These are phyloP conservation scores for Takifugu bimaculatus DNA, from an alignment of 2,113 vertebrate genomes.

Conservation along the genomic window DNA sequence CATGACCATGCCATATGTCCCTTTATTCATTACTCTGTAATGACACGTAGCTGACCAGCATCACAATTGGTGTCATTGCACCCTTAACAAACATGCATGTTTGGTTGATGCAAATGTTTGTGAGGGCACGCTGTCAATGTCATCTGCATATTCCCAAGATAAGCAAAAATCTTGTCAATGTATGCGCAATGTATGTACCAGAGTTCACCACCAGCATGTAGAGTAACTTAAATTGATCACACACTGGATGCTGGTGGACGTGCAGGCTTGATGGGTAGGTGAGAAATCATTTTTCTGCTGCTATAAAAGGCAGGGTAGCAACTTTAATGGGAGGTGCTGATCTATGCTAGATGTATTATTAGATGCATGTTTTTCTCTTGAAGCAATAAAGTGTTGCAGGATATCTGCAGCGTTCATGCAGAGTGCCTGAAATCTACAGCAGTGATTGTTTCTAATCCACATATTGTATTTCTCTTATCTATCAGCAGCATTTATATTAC, in stretches of 20 bases:
- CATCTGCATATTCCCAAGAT: constrained; percentile 1
- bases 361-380: constrained; percentile 19
- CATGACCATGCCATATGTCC: too few relatives aligned
- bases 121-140: not conserved
- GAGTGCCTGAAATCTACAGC: constrained; percentile 2
- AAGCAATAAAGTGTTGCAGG: constrained; percentile 17
- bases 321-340: constrained; percentile 14
- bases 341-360: constrained; percentile 20
- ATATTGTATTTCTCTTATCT: constrained; percentile 10
- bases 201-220: too few relatives aligned
- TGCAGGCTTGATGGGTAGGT: constrained; percentile 2
- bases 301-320: constrained; percentile 6
- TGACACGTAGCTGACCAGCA: too few relatives aligned
- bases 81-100: constrained; percentile 3
- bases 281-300: not conserved
- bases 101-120: not conserved
- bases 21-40: too few relatives aligned
- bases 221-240: too few relatives aligned
- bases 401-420: constrained; percentile 5
- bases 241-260: not conserved
- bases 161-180: constrained; percentile 12
- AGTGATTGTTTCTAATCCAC: constrained; percentile 8
- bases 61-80: not conserved
- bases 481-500: constrained; percentile 11
- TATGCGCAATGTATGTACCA: not conserved